Evolutionary conservation across 2,113 vertebrate genomes (phyloP).

Genomic region (Malurus melanocephalus): DNA sequence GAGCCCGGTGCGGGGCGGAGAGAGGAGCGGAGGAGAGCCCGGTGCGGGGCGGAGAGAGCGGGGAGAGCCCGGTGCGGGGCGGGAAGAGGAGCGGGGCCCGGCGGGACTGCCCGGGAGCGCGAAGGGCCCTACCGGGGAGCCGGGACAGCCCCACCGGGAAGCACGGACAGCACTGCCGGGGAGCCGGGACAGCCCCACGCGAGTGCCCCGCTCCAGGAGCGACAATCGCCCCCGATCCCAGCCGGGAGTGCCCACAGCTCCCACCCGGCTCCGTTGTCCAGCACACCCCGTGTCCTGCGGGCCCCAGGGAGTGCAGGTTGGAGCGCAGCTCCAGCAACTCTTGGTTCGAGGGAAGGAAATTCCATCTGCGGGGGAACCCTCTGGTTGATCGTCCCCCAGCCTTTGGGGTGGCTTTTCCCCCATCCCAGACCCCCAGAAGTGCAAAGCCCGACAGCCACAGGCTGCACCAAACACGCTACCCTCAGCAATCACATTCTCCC

Average conservation of each 20-base stretch:
- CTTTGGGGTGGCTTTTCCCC: neutral
- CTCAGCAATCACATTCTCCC: accelerated
- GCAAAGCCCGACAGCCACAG: accelerated
- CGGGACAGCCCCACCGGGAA: no score
- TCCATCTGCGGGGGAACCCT: accelerated
- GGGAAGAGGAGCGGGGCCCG: neutral
- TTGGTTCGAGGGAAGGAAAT: accelerated
- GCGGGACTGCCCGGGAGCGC: no score
- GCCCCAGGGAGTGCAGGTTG: accelerated
- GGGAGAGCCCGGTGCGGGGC: neutral
- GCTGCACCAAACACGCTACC: accelerated
- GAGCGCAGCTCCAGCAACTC: accelerated
- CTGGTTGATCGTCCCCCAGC: accelerated
- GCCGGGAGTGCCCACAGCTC: neutral
- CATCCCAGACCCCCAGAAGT: accelerated
- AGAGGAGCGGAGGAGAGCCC: no score
- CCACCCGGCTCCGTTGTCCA: neutral
- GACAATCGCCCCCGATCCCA: neutral
- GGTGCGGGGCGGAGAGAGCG: neutral
- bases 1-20: no score
- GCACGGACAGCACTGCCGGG: neutral
- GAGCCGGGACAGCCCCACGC: neutral
- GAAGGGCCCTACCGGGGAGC: no score
- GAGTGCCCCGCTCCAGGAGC: neutral
- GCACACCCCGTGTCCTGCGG: neutral